Evolutionary conservation across 2,113 vertebrate species (phyloP), one percentile per base, ranked within the genome.

Genomic region (Apeltes quadracus): DNA sequence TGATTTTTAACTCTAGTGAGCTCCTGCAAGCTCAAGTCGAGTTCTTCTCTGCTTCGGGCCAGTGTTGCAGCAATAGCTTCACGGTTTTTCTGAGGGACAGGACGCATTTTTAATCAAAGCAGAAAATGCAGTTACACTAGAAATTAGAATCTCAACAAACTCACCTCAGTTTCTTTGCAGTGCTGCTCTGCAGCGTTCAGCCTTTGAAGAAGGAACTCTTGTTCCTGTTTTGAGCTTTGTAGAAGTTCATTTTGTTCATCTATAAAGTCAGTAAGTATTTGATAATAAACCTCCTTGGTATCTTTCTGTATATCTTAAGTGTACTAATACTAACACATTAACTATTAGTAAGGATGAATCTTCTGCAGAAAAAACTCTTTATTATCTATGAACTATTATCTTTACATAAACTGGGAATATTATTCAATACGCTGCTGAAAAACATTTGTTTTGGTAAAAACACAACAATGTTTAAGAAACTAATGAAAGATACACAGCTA

Each of bases 131-230:
- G 22, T 56, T 27, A 53, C 14, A 70, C 4, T 23, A 0, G 46
- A 13, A 62, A 53, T 56, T 4, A 65, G 0, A 63, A 61, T 54
- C 25, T 54, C 10, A 53, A 56, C 16, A 81, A n/a, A 32, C 51
- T 87, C 61, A 97, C 96, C 94, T 96, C 82, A 81, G 55, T 78
- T 68, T 95, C 94, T 84, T 87, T 81, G 79, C 92, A 90, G n/a
- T 84, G 85, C 61, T 92, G 71, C 89, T 94, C 94, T 79, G 73
- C 81, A 64, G 83, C 83, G 84, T 94, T 86, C 46, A 96, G 79
- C 87, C 96, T 92, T 86, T 91, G 82, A 73, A 87, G 83, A 87
- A 96, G 87, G 22, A 61, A 71, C 54, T 95, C 78, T 54, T 92
- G 89, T 75, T 93, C 92, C 66, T 87, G 65, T 82, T 93, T 92